These are phyloP conservation scores for Arrhamphus sclerolepis DNA, from an alignment of 2,797 vertebrate species.

Conservation along the genomic window DNA sequence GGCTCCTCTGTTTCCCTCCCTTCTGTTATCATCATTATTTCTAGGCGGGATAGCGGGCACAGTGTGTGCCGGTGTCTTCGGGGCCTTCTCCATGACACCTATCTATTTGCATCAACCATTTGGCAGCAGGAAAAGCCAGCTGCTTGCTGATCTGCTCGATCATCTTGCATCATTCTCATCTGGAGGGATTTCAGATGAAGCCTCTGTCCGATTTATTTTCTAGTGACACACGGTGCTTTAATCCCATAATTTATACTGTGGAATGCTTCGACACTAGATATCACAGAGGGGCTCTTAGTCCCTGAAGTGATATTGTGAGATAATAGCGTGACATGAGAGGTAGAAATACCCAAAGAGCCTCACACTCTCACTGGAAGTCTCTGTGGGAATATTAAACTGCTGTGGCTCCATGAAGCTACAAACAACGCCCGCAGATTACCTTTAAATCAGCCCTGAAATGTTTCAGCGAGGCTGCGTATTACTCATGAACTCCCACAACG, in stretches of 20 bases:
- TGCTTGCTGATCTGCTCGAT: slow-evolving; percentile 54
- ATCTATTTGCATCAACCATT: slow-evolving; percentile 61
- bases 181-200: slow-evolving; percentile 44
- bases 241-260: slow-evolving; percentile 41
- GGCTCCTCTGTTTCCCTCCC: slow-evolving; percentile 2
- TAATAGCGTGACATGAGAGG: slow-evolving; percentile 33
- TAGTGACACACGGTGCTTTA: slow-evolving; percentile 28
- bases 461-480: background rate
- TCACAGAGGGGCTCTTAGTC: slow-evolving; percentile 38
- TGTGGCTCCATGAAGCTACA: too few relatives aligned
- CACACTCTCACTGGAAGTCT: slow-evolving; percentile 14
- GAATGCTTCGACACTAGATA: slow-evolving; percentile 40
- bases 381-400: slow-evolving; percentile 15
- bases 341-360: slow-evolving; percentile 49
- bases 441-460: too few relatives aligned
- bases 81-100: slow-evolving; percentile 63
- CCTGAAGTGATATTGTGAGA: slow-evolving; percentile 40
- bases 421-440: too few relatives aligned
- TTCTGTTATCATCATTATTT: slow-evolving; percentile 44
- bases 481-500: background rate
- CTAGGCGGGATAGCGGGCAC: slow-evolving; percentile 18
- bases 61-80: slow-evolving; percentile 24
- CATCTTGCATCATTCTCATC: slow-evolving; percentile 39
- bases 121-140: slow-evolving; percentile 50
- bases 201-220: slow-evolving; percentile 25